Evolutionary conservation across 2,888 invertebrate genomes (phyloP).

Genomic region (Nasonia oneida): DNA sequence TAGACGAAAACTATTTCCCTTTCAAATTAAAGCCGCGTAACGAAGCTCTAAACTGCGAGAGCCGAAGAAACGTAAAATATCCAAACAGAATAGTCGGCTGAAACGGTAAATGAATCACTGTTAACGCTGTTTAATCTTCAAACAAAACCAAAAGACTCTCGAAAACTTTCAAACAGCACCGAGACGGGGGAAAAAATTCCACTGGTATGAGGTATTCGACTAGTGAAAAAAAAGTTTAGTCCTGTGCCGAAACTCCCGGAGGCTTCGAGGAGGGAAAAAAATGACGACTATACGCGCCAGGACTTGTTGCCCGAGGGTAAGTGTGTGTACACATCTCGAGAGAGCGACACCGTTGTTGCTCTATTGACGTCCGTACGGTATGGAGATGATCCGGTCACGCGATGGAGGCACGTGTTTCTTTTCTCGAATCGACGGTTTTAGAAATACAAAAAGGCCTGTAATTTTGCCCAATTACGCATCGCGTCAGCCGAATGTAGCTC

Average conservation of each 20-base stretch:
- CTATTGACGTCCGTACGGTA: neutral
- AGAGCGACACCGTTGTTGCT: constrained; percentile 14
- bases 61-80: neutral
- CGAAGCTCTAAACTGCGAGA: neutral
- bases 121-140: constrained; percentile 8
- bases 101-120: constrained; percentile 8
- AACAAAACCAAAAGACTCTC: neutral
- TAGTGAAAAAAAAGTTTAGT: neutral
- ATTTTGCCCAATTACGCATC: neutral
- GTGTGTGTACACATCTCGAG: neutral
- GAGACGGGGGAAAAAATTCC: neutral
- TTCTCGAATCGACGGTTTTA: neutral
- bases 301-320: neutral
- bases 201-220: neutral
- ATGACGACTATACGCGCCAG: neutral
- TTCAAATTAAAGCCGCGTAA: neutral
- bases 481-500: neutral
- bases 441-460: neutral
- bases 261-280: neutral
- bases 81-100: neutral
- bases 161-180: neutral
- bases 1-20: neutral
- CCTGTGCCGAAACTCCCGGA: neutral
- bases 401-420: neutral
- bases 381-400: neutral